A percentile compares a stretch with the other conserved stretches of the same genome.
These are phyloP conservation scores for Lycaena phlaeas DNA, from an alignment of 2,888 invertebrate species.

Conservation along the genomic window DNA sequence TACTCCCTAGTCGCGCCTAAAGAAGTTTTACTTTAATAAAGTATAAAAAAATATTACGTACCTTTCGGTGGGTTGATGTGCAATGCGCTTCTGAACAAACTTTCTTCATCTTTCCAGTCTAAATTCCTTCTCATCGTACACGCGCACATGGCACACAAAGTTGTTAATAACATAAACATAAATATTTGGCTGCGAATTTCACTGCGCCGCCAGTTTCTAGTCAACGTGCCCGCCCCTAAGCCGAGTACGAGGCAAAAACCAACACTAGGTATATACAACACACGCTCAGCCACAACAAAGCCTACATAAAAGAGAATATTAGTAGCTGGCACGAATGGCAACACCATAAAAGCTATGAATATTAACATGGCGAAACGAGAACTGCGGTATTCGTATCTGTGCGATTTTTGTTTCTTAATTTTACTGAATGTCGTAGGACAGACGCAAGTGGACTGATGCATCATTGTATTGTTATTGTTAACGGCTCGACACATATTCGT, in stretches of 20 bases:
- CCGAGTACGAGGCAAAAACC: constrained; percentile 94
- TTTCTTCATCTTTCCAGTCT: constrained; percentile 96
- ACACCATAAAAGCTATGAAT: constrained; percentile 83
- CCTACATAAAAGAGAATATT: constrained; percentile 98
- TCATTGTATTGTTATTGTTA: constrained; percentile 80
- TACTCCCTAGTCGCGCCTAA: too few relatives aligned
- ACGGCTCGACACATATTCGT: constrained; percentile 78
- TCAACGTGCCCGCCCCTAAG: constrained; percentile 73
- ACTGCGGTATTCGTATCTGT: constrained; percentile 45
- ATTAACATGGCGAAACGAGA: constrained; percentile 67
- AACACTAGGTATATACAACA: constrained; percentile 96
- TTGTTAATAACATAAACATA: constrained; percentile 63
- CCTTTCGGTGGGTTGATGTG: constrained; percentile 98
- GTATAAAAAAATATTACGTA: constrained; percentile 47
- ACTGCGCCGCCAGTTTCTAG: constrained; percentile 54
- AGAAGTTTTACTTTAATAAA: too few relatives aligned
- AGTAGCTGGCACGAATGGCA: constrained; percentile 96
- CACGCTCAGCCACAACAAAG: constrained; percentile 96
- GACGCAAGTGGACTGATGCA: constrained; percentile 64
- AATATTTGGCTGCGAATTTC: constrained; percentile 53
- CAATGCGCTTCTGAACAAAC: constrained; percentile 91
- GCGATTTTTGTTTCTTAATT: constrained; percentile 37
- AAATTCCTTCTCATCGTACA: constrained; percentile 87
- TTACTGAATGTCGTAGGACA: constrained; percentile 42
- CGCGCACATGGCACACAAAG: constrained; percentile 79